Conservation (phyloP, 2,888 invertebrate species). For the Drosophila cyrtoloma region DNA sequence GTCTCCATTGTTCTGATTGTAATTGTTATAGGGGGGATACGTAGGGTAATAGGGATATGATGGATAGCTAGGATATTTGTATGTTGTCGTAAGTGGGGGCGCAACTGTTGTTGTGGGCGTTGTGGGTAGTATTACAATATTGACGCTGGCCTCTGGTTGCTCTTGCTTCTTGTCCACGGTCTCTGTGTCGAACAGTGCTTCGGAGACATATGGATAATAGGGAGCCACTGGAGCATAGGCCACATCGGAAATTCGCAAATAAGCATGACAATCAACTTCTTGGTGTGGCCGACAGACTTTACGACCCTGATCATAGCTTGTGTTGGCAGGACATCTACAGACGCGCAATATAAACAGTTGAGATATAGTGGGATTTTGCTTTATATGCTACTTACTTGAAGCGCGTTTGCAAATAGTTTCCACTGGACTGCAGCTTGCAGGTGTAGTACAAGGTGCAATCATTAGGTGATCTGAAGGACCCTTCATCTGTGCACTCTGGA, state of each 20-base stretch:
- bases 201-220: slow-evolving; percentile 46
- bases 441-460: slow-evolving; percentile 85
- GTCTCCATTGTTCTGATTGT: neutral
- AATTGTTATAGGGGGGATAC: slow-evolving; percentile 3
- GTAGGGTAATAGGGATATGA: slow-evolving; percentile 19
- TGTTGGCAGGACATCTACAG: slow-evolving; percentile 75
- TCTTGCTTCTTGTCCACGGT: slow-evolving; percentile 31
- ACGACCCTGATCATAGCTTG: slow-evolving; percentile 66
- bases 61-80: slow-evolving; percentile 13
- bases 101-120: slow-evolving; percentile 19
- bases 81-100: neutral
- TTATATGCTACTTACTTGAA: slow-evolving; percentile 70
- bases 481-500: slow-evolving; percentile 83
- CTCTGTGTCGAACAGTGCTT: slow-evolving; percentile 9
- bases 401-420: slow-evolving; percentile 83
- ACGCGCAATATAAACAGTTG: neutral
- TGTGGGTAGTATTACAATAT: slow-evolving; percentile 30
- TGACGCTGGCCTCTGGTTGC: slow-evolving; percentile 1
- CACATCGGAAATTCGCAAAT: slow-evolving; percentile 56
- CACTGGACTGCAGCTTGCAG: slow-evolving; percentile 82
- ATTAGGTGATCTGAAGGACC: slow-evolving; percentile 82
- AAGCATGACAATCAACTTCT: slow-evolving; percentile 65
- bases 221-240: slow-evolving; percentile 55
- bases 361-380: neutral
- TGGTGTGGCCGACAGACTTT: slow-evolving; percentile 68